Evolutionary conservation across 92 coral and sea anemone species (phyloP).

Genomic region (Diadumene lineata): DNA sequence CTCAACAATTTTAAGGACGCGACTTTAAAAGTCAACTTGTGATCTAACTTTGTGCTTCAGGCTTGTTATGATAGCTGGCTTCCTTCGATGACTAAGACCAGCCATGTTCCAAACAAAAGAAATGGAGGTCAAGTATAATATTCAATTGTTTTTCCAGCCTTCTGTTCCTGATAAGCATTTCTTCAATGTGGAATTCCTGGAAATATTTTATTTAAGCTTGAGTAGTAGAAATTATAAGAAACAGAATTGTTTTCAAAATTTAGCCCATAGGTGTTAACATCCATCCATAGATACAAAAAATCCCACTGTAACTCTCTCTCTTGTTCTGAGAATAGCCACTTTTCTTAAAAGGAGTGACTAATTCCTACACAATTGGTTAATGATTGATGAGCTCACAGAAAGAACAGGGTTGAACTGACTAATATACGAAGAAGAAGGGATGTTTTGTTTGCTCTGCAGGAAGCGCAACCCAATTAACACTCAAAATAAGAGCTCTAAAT

Average conservation of each 20-base stretch:
- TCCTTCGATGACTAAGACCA: slow-evolving; percentile 29
- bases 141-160: slow-evolving; percentile 8
- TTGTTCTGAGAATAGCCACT: neutral
- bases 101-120: slow-evolving; percentile 20
- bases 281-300: neutral
- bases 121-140: slow-evolving; percentile 31
- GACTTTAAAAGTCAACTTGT: no score
- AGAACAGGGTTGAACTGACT: slow-evolving; percentile 5
- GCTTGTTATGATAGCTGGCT: slow-evolving; percentile 19
- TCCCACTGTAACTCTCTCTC: neutral
- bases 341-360: neutral
- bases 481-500: slow-evolving; percentile 40
- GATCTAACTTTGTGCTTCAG: no score
- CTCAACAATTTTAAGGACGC: no score
- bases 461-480: slow-evolving; percentile 36
- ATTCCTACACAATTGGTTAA: neutral
- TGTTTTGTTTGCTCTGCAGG: slow-evolving; percentile 50
- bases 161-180: neutral
- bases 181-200: neutral
- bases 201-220: neutral
- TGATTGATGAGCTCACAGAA: neutral
- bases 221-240: neutral
- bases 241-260: neutral
- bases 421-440: slow-evolving; percentile 55
- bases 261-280: neutral